These are phyloP conservation scores for Acronicta leporina DNA, from an alignment of 2,888 invertebrate species.

Conservation along the genomic window DNA sequence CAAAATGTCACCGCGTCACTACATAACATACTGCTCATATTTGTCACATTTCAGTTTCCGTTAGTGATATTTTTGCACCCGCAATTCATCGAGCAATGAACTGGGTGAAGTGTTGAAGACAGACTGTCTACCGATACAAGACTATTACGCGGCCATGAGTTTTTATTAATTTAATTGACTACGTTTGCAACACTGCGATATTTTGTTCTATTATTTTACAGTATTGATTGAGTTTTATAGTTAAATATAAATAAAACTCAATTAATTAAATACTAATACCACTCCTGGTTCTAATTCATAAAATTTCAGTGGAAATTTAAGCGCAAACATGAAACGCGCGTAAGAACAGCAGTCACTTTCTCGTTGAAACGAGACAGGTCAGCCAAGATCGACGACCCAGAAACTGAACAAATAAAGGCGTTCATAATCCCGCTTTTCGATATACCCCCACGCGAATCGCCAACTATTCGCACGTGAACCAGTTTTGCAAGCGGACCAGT, in stretches of 20 bases:
- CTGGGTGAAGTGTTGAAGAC: conserved; percentile 69
- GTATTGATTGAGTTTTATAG: conserved; percentile 10
- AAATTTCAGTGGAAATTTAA: conserved; percentile 16
- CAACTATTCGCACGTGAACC: conserved; percentile 62
- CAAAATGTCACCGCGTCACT: conserved; percentile 34
- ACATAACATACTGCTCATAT: conserved; percentile 31
- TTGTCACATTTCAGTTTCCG: conserved; percentile 74
- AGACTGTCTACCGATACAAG: conserved; percentile 64
- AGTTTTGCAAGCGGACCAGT: conserved; percentile 54
- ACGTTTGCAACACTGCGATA: conserved; percentile 13
- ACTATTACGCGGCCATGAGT: conserved; percentile 34
- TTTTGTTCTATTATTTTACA: conserved; percentile 11
- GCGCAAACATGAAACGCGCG: conserved; percentile 30
- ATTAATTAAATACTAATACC: conserved; percentile 2
- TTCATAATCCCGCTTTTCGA: conserved; percentile 70
- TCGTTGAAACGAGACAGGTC: conserved; percentile 72
- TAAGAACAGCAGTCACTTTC: conserved; percentile 61
- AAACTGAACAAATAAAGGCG: conserved; percentile 70
- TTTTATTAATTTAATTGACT: conserved; percentile 34
- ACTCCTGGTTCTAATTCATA: neutral
- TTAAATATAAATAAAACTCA: too few species aligned
- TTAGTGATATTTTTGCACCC: conserved; percentile 70
- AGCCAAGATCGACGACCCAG: conserved; percentile 81
- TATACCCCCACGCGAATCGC: conserved; percentile 66
- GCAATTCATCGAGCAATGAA: conserved; percentile 73